Evolutionary conservation across 2,797 vertebrate genomes (phyloP).

Genomic region (Heliangelus exortis): DNA sequence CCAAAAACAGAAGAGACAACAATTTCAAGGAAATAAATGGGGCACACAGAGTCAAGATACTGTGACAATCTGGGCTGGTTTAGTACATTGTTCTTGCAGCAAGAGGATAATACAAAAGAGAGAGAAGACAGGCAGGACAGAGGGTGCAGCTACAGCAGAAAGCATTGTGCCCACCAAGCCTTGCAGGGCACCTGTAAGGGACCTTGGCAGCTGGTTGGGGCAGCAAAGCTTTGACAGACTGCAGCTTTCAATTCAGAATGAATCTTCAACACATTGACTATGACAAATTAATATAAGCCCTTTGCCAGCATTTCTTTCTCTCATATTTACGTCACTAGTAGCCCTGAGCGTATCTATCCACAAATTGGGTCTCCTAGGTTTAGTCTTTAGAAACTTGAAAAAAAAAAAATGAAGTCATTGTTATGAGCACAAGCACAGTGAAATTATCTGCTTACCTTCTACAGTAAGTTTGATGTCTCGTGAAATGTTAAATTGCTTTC

Average conservation of each 20-base stretch:
- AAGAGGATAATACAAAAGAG: background rate
- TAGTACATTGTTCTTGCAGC: background rate
- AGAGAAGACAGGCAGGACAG: background rate
- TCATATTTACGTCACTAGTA: background rate
- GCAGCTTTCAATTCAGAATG: background rate
- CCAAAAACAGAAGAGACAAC: background rate
- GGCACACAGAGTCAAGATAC: background rate
- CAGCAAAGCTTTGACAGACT: background rate
- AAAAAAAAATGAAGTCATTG: background rate
- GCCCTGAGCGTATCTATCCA: background rate
- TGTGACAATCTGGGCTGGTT: background rate
- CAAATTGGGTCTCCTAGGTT: background rate
- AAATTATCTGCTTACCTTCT: slow-evolving; percentile 36
- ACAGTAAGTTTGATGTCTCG: slow-evolving; percentile 67
- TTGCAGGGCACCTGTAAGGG: background rate
- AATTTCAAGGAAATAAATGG: background rate
- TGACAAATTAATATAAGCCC: background rate
- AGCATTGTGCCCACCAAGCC: background rate
- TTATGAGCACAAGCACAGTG: background rate
- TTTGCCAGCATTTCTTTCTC: background rate
- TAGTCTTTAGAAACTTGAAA: background rate
- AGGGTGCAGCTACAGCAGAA: background rate
- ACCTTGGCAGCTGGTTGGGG: background rate
- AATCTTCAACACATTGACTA: background rate
- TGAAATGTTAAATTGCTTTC: slow-evolving; percentile 57